Conservation (phyloP, 2,113 vertebrate species). For the Ptilonorhynchus violaceus region DNA sequence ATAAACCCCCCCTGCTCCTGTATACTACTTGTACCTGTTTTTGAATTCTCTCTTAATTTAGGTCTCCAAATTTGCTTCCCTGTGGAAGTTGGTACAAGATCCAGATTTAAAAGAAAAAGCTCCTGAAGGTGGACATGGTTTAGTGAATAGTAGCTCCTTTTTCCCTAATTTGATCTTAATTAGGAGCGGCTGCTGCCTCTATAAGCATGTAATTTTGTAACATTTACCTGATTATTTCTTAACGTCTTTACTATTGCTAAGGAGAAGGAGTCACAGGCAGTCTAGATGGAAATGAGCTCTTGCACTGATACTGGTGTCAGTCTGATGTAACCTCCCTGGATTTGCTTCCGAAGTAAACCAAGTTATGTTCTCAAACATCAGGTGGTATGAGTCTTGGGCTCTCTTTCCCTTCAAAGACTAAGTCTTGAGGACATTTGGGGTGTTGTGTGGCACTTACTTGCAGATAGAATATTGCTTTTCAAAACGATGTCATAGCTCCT, state of each 20-base stretch:
- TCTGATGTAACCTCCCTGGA: neutral
- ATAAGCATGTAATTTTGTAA: neutral
- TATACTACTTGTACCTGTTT: neutral
- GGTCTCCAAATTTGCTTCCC: neutral
- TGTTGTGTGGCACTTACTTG: neutral
- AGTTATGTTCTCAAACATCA: accelerated
- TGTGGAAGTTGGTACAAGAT: neutral
- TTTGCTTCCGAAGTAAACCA: neutral
- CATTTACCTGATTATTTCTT: neutral
- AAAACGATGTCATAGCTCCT: neutral
- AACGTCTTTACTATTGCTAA: neutral
- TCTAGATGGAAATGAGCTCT: neutral
- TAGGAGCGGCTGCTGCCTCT: neutral
- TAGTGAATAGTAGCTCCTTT: neutral
- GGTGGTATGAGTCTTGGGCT: accelerated
- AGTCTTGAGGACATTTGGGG: neutral
- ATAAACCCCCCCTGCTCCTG: neutral
- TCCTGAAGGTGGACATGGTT: accelerated
- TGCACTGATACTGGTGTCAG: neutral
- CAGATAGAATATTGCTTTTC: neutral
- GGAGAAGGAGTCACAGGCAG: accelerated
- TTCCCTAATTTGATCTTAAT: neutral
- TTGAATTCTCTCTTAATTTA: neutral
- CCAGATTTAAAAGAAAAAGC: neutral
- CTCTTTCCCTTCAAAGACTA: too few species aligned